phyloP scores from a whole-genome alignment of 1,140 invertebrate species.

The Hylaeus volcanicus region DNA sequence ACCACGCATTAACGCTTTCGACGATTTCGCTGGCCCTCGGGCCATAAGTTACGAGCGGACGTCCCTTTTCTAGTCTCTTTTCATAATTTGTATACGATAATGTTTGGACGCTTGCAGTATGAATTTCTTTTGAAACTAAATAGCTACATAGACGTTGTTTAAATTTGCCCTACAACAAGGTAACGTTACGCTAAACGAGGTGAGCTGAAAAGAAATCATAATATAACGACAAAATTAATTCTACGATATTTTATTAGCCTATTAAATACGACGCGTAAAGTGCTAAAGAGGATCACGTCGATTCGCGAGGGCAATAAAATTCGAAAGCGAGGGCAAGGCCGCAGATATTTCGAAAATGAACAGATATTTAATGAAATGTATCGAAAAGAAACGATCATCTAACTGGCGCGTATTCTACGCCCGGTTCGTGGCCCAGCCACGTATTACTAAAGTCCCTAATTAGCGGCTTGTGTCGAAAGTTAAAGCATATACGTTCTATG shows the following conservation, averaged over 20 bases:
- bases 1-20: background rate
- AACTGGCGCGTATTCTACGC: background rate
- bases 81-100: background rate
- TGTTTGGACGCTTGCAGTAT: too few relatives aligned
- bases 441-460: constrained; percentile 28
- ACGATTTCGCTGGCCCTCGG: too few relatives aligned
- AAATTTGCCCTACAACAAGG: too few relatives aligned
- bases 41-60: too few relatives aligned
- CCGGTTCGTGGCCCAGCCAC: background rate
- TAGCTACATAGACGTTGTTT: too few relatives aligned
- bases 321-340: background rate
- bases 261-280: too few relatives aligned
- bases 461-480: background rate
- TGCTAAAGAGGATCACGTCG: background rate
- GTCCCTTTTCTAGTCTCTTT: background rate
- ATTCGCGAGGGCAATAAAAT: background rate
- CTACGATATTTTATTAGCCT: too few relatives aligned
- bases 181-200: too few relatives aligned
- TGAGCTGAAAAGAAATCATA: too few relatives aligned
- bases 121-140: too few relatives aligned
- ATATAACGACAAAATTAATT: too few relatives aligned
- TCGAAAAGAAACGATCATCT: constrained; percentile 15
- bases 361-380: constrained; percentile 6
- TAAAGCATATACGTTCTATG: background rate
- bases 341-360: background rate